Evolutionary conservation across 2,113 vertebrate genomes (phyloP), one percentile per base, ranked within the genome.

Genomic region (Engystomops pustulosus): DNA sequence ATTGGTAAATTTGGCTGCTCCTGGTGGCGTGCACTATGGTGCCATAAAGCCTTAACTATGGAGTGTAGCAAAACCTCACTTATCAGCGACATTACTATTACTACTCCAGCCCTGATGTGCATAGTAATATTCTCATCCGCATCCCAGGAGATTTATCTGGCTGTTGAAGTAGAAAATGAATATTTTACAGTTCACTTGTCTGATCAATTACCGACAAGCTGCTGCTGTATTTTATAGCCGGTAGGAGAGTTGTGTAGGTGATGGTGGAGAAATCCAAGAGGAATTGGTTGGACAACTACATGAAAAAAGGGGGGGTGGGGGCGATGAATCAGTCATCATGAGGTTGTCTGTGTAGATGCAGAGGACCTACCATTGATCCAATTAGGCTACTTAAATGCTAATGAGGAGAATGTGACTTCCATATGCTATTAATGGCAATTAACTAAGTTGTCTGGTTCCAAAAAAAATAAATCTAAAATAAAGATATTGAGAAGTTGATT

Each of bases 191-290:
- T 98, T 97, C 96, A 97, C 96, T 99, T 98, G 96, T 95, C 96
- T 98, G 95, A 99, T 99, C 96, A 98, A 98, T 99, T 99, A 98
- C 97, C 95, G 97, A 97, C 98, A 98, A 99, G 96, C 97, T 98
- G 96, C 96, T 96, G 94, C 95, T 93, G 93, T 94, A 96, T 96
- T 97, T 96, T 95, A 96, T 95, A 95, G 95, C 94, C 92, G 93
- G 94, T 95, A 91, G 93, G 93, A 96, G 93, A 94, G 90, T 92
- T 92, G 93, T 92, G 93, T 95, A 97, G 94, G 94, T 95, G 93
- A 94, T 93, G 94, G 96, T 95, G 94, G 95, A 94, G 94, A 94
- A 95, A 92, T 96, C 95, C 94, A 88, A 89, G 89, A 93, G 94
- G 95, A 95, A 92, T 93, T 92, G 91, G 91, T 90, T 93, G 90